phyloP scores from a whole-genome alignment of 2,888 invertebrate species.

The Punctoribates punctum region DNA sequence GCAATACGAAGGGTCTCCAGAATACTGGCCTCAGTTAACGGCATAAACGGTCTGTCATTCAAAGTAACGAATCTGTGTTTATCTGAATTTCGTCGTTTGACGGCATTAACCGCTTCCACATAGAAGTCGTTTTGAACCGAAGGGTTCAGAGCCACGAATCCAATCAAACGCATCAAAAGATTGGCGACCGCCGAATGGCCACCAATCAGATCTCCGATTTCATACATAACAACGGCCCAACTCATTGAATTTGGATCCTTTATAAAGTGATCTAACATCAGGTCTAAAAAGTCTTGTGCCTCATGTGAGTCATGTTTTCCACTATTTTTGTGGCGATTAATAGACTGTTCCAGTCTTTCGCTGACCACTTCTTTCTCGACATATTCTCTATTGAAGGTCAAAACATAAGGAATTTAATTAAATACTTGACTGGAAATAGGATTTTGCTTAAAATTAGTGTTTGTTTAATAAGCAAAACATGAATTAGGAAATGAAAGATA shows the following conservation, averaged over 20 bases:
- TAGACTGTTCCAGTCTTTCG: slow-evolving; percentile 24
- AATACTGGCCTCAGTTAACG: slow-evolving; percentile 76
- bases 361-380: slow-evolving; percentile 40
- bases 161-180: slow-evolving; percentile 65
- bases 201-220: slow-evolving; percentile 67
- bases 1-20: slow-evolving; percentile 73
- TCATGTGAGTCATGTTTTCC: background rate
- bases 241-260: slow-evolving; percentile 35
- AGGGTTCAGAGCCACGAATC: slow-evolving; percentile 63
- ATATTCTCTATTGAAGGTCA: slow-evolving; percentile 25
- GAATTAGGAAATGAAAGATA: too few relatives aligned
- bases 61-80: slow-evolving; percentile 52
- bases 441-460: too few relatives aligned
- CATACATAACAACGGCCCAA: slow-evolving; percentile 45
- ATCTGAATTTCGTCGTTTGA: slow-evolving; percentile 55
- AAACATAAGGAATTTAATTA: background rate
- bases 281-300: slow-evolving; percentile 44
- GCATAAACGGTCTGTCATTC: slow-evolving; percentile 65
- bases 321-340: background rate
- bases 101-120: slow-evolving; percentile 59
- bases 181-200: slow-evolving; percentile 85
- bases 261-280: slow-evolving; percentile 42
- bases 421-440: too few relatives aligned
- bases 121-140: slow-evolving; percentile 63
- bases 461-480: too few relatives aligned